Evolutionary conservation across 64 coral and sea anemone species (phyloP).

Genomic region (Cladopsammia gracilis): DNA sequence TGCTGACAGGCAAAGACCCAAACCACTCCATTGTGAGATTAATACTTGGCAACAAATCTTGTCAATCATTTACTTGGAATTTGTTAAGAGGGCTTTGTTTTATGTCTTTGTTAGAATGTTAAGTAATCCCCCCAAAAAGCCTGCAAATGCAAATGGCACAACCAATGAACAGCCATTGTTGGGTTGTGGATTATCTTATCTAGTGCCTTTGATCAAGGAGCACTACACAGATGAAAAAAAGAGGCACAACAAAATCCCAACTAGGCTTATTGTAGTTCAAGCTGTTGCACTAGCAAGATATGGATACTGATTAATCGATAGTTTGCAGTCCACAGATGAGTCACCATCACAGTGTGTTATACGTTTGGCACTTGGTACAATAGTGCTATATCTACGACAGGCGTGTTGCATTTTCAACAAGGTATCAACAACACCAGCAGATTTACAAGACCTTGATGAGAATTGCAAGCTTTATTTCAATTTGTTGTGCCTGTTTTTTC

Average conservation of each 20-base stretch:
- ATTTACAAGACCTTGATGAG: constrained; percentile 56
- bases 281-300: constrained; percentile 63
- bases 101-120: constrained; percentile 12
- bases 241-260: constrained; percentile 62
- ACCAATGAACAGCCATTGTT: not conserved
- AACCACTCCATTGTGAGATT: constrained; percentile 64
- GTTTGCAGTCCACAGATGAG: constrained; percentile 25
- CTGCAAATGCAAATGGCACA: not conserved
- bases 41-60: constrained; percentile 69
- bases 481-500: constrained; percentile 62
- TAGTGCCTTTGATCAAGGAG: constrained; percentile 60
- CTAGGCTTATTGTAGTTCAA: constrained; percentile 67
- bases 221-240: constrained; percentile 61
- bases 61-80: constrained; percentile 18
- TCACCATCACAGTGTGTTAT: constrained; percentile 18
- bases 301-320: constrained; percentile 46
- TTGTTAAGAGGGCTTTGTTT: not conserved
- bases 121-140: constrained; percentile 7
- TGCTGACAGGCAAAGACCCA: constrained; percentile 62
- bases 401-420: constrained; percentile 51
- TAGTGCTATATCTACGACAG: constrained; percentile 48
- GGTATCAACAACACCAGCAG: constrained; percentile 26
- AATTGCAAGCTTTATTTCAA: constrained; percentile 61
- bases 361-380: constrained; percentile 24
- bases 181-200: constrained; percentile 67